A percentile compares a stretch with the other conserved stretches of the same genome.
Evolutionary conservation across 2,113 vertebrate species (phyloP).

Genomic region (Podarcis cretensis): DNA sequence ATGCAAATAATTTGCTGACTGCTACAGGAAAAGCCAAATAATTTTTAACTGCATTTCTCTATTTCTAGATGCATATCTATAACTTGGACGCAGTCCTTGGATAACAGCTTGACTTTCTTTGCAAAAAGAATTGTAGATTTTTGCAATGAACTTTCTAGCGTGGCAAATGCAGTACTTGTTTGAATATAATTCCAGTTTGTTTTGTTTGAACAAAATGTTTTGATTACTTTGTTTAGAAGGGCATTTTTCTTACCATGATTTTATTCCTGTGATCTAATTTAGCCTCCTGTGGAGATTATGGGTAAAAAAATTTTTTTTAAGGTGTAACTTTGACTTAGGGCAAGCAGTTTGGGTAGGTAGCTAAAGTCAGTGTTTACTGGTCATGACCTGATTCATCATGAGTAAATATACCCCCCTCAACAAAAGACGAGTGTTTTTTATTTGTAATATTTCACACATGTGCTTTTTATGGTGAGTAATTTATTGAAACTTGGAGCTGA

Average conservation of each 20-base stretch:
- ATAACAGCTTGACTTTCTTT: too few relatives aligned
- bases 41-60: too few relatives aligned
- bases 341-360: not conserved
- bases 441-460: conserved; percentile 69
- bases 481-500: conserved; percentile 69
- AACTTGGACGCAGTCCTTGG: too few relatives aligned
- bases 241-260: not conserved
- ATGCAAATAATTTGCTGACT: too few relatives aligned
- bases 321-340: not conserved
- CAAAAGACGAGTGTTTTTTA: conserved; percentile 43
- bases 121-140: too few relatives aligned
- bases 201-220: too few relatives aligned
- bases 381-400: conserved; percentile 46
- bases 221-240: too few relatives aligned
- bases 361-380: conserved; percentile 20
- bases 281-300: not conserved
- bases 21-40: too few relatives aligned
- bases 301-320: not conserved
- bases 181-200: too few relatives aligned
- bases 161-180: too few relatives aligned
- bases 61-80: too few relatives aligned
- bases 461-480: conserved; percentile 72
- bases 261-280: not conserved
- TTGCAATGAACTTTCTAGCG: too few relatives aligned
- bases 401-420: conserved; percentile 32